Evolutionary conservation across 2,888 invertebrate genomes (phyloP).

Genomic region (Xestia ashworthii): DNA sequence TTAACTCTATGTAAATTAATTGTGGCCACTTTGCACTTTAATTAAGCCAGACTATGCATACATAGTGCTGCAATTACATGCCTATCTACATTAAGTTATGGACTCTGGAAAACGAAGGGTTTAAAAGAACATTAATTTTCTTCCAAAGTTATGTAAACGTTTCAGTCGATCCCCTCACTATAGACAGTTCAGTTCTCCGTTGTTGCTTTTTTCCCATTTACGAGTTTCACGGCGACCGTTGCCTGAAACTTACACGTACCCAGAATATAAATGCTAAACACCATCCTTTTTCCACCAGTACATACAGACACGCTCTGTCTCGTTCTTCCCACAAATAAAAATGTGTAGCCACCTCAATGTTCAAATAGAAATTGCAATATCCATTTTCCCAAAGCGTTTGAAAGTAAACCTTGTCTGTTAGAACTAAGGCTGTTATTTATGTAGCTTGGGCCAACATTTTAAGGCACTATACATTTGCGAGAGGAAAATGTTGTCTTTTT

Average conservation of each 20-base stretch:
- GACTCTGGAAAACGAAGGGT: conserved; percentile 6
- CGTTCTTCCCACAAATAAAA: conserved; percentile 88
- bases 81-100: conserved; percentile 37
- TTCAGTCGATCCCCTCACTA: conserved; percentile 83
- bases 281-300: conserved; percentile 76
- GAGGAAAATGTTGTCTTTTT: conserved; percentile 89
- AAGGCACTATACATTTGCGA: conserved; percentile 74
- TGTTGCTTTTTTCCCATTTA: conserved; percentile 91
- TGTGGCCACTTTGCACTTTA: conserved; percentile 55
- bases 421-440: conserved; percentile 71
- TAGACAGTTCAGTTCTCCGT: conserved; percentile 88
- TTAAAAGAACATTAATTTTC: conserved; percentile 12
- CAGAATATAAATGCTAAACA: conserved; percentile 89
- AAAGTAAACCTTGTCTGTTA: conserved; percentile 74
- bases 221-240: conserved; percentile 91
- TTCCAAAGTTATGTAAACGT: conserved; percentile 64
- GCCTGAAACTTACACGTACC: conserved; percentile 91
- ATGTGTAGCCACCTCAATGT: conserved; percentile 88
- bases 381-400: conserved; percentile 73
- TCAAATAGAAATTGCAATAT: conserved; percentile 88
- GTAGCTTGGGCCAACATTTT: conserved; percentile 60
- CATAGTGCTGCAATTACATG: conserved; percentile 36
- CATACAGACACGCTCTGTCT: conserved; percentile 73
- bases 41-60: conserved; percentile 50
- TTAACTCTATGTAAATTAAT: conserved; percentile 51